These are phyloP conservation scores for Drosophila nr. fundita DNA, from an alignment of 2,888 invertebrate species.

Conservation along the genomic window DNA sequence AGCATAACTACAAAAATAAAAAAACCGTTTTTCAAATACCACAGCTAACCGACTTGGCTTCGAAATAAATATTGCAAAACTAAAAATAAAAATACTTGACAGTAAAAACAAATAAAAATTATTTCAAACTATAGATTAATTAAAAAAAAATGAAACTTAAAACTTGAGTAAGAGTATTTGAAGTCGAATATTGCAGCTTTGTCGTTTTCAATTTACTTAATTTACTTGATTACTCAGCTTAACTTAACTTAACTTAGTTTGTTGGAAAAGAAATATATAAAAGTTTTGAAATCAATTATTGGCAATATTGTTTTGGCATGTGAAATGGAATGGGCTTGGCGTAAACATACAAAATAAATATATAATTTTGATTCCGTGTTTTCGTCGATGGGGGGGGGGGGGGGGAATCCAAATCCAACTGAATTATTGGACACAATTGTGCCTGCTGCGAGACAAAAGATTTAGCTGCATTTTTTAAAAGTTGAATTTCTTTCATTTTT, in stretches of 20 bases:
- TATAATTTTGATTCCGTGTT: not conserved
- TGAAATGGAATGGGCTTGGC: not conserved
- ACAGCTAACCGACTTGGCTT: too few species aligned
- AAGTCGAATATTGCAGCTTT: not conserved
- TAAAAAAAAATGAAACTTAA: not conserved
- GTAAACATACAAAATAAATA: not conserved
- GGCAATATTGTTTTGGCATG: not conserved
- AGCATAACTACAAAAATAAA: too few species aligned
- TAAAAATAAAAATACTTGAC: too few species aligned
- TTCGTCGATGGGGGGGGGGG: not conserved
- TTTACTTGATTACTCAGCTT: not conserved
- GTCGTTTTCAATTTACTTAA: not conserved
- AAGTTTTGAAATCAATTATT: not conserved
- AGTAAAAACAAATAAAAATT: not conserved
- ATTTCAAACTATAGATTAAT: not conserved
- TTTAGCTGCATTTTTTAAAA: not conserved
- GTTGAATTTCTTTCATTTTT: not conserved
- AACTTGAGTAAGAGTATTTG: not conserved
- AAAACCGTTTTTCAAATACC: too few species aligned
- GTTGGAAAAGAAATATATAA: not conserved
- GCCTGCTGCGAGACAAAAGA: not conserved
- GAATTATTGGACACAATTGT: not conserved
- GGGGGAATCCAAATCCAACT: not conserved
- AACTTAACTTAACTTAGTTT: not conserved
- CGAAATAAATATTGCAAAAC: too few species aligned